A percentile compares a stretch with the other conserved stretches of the same genome.
These are phyloP conservation scores for Antitype chi DNA, from an alignment of 2,888 invertebrate species.

Conservation along the genomic window DNA sequence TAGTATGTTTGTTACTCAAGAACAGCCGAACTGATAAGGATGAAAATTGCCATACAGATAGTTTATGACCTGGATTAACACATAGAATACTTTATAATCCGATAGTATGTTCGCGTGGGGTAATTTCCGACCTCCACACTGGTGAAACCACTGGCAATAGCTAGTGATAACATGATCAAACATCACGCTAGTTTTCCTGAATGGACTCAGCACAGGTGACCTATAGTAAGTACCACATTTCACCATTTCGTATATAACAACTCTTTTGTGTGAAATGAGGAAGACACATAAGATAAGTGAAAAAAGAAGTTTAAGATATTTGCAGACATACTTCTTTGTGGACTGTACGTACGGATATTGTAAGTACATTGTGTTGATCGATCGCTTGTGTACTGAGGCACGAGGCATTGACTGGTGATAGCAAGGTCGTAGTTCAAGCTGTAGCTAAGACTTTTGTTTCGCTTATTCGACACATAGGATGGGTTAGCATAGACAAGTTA, in stretches of 20 bases:
- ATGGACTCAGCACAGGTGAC: neutral
- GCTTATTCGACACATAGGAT: neutral
- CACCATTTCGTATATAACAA: accelerated
- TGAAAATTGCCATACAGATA: no score
- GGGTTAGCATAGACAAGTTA: neutral
- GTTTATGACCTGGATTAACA: no score
- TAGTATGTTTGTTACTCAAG: no score
- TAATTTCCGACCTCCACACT: no score
- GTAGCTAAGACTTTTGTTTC: neutral
- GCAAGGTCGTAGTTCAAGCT: constrained; percentile 44
- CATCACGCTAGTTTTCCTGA: neutral
- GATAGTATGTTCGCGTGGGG: no score
- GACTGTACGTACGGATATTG: constrained; percentile 10
- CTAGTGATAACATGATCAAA: neutral
- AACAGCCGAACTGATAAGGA: no score
- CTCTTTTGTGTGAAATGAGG: neutral
- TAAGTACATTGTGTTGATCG: constrained; percentile 47
- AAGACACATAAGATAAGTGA: neutral
- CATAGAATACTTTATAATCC: no score
- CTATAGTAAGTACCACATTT: neutral
- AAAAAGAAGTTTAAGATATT: neutral
- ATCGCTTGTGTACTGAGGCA: constrained; percentile 21
- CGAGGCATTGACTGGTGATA: constrained; percentile 45
- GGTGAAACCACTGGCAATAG: no score
- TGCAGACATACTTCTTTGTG: constrained; percentile 6